Evolutionary conservation across 1,140 invertebrate genomes (phyloP), one percentile per base, ranked within the genome.

Genomic region (Pantala flavescens): DNA sequence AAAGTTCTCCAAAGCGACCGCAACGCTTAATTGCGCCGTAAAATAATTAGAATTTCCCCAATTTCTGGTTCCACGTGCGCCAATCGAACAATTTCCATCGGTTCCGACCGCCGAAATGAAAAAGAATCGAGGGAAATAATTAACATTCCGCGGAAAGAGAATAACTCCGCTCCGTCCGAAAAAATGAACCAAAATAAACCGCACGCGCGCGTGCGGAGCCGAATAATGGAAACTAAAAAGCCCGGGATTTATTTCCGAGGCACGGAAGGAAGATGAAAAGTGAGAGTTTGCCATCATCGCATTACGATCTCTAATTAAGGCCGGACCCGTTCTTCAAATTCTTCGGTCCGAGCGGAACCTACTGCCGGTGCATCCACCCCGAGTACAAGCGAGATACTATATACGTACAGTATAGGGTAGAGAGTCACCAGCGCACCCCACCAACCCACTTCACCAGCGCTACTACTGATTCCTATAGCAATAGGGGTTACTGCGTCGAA

Each of bases 401-500:
- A 63, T 1, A n/a, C 10, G 43, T 9, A 16, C 16, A 16, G 43
- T 49, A 63, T 63, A 63, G 49, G 49, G 49, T 63, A 21, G 49
- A 63, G 49, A 63, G n/a, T 21, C 49, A 63, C 49, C 49, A 3
- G n/a, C n/a, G 3, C 12, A 63, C 49, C 49, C 49, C 49, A 63
- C 49, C 49, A 63, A 63, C 49, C 49, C 49, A 63, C 49, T 63
- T 63, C 49, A 63, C 49, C 49, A 63, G 1, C 49, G 49, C 49
- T 19, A 63, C 49, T 21, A 21, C 49, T 12, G n/a, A 63, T 21
- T 21, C 49, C n/a, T 21, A 63, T 21, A 63, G 49, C 49, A 63
- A 63, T 63, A 63, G 49, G 49, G 49, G 49, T 63, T 63, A 63
- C 49, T 63, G 49, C 49, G 49, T 63, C 49, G 49, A 63, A 63